phyloP scores from a whole-genome alignment of 2,113 vertebrate species.

The Apeltes quadracus region DNA sequence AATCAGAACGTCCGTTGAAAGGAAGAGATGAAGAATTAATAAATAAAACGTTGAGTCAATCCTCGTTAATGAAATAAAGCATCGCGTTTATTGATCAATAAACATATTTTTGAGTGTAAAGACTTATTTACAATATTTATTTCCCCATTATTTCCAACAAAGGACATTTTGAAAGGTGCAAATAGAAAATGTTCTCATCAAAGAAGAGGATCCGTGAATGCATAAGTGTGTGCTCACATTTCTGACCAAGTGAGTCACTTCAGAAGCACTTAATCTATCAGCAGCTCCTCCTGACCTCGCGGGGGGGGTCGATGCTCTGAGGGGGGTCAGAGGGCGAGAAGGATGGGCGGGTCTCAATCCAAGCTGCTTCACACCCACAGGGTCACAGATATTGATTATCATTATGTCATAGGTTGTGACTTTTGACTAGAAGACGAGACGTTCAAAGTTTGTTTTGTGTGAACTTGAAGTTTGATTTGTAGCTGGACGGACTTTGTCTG shows the following conservation, averaged over 20 bases:
- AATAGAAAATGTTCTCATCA: background rate
- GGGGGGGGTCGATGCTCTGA: background rate
- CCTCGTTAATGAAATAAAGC: no score
- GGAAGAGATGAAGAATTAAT: background rate
- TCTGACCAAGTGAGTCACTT: no score
- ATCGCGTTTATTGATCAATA: background rate
- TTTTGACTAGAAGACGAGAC: background rate
- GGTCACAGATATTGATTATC: background rate
- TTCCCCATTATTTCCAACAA: no score
- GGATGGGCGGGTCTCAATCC: background rate
- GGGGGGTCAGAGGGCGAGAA: conserved; percentile 27
- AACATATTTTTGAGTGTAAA: no score
- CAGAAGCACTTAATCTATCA: background rate
- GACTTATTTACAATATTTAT: no score
- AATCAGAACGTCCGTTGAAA: no score
- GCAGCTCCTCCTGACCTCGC: conserved; percentile 33
- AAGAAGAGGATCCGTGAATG: background rate
- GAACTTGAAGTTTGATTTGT: no score
- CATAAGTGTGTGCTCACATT: background rate
- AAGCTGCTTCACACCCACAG: background rate
- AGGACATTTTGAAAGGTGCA: background rate
- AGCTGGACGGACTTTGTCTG: no score
- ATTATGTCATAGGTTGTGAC: background rate
- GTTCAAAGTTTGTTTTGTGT: background rate
- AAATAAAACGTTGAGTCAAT: background rate